Percentiles rank a stretch among this genome's conserved stretches.
phyloP scores from a whole-genome alignment of 1,140 invertebrate genomes.

The Trialeurodes vaporariorum region DNA sequence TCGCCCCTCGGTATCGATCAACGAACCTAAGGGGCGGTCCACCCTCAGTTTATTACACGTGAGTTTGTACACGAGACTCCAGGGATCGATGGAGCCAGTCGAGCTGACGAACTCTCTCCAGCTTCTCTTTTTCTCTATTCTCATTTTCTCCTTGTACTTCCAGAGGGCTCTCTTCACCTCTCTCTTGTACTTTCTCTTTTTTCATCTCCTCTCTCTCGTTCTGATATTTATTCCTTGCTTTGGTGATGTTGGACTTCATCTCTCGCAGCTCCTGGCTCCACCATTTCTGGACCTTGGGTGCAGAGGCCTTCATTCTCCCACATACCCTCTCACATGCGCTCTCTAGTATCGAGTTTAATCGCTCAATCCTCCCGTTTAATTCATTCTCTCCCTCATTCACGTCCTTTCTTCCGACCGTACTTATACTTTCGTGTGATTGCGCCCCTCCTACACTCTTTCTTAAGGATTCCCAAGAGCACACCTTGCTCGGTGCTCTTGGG shows the following conservation, averaged over 20 bases:
- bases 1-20: neutral
- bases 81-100: neutral
- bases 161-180: neutral
- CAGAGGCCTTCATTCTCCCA: neutral
- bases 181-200: neutral
- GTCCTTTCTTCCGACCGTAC: too few relatives aligned
- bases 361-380: too few relatives aligned
- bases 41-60: neutral
- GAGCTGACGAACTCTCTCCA: neutral
- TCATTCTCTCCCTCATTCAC: too few relatives aligned
- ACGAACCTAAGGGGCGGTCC: neutral
- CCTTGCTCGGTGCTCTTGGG: too few relatives aligned
- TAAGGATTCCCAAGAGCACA: too few relatives aligned
- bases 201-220: neutral
- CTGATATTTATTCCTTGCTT: neutral
- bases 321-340: neutral
- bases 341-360: too few relatives aligned
- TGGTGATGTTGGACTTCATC: neutral
- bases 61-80: neutral
- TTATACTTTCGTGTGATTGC: too few relatives aligned
- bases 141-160: neutral
- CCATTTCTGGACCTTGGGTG: too few relatives aligned
- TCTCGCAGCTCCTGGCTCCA: neutral
- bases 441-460: too few relatives aligned
- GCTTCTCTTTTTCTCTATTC: neutral